These are phyloP conservation scores for Bufotes viridis DNA, from an alignment of 2,797 vertebrate species.

Conservation along the genomic window DNA sequence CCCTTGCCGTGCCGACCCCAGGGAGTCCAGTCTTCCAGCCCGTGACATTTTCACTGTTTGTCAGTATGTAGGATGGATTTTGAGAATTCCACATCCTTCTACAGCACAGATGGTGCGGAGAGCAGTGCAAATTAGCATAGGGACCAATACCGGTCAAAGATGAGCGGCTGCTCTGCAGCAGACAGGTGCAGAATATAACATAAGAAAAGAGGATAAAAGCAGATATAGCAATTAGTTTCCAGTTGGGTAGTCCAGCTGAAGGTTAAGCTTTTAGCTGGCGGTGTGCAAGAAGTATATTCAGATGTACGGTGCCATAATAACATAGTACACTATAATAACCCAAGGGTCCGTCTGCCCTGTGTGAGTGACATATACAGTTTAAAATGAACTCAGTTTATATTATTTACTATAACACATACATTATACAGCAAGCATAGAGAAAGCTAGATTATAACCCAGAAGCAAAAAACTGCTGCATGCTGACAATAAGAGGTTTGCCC, in stretches of 20 bases:
- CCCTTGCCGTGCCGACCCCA: constrained; percentile 24
- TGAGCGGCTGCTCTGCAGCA: constrained; percentile 43
- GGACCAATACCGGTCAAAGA: constrained; percentile 56
- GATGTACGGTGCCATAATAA: neutral
- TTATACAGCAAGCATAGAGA: neutral
- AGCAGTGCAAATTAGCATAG: constrained; percentile 52
- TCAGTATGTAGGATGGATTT: constrained; percentile 41
- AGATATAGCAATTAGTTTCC: constrained; percentile 51
- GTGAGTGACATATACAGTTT: neutral
- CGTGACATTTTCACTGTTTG: constrained; percentile 46
- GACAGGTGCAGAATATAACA: constrained; percentile 49
- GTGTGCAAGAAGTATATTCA: neutral
- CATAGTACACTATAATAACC: neutral
- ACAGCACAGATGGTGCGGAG: constrained; percentile 61
- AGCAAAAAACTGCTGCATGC: neutral
- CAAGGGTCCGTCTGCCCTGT: neutral
- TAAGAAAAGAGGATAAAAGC: constrained; percentile 48
- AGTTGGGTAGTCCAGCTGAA: neutral
- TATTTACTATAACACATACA: neutral
- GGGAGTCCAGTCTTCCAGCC: constrained; percentile 44
- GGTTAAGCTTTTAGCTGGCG: neutral
- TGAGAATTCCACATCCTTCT: constrained; percentile 55
- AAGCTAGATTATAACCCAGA: neutral
- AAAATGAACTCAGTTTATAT: neutral
- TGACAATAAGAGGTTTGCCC: no score